Evolutionary conservation across 1,140 invertebrate genomes (phyloP), one percentile per base, ranked within the genome.

Genomic region (Coenobita brevimanus): DNA sequence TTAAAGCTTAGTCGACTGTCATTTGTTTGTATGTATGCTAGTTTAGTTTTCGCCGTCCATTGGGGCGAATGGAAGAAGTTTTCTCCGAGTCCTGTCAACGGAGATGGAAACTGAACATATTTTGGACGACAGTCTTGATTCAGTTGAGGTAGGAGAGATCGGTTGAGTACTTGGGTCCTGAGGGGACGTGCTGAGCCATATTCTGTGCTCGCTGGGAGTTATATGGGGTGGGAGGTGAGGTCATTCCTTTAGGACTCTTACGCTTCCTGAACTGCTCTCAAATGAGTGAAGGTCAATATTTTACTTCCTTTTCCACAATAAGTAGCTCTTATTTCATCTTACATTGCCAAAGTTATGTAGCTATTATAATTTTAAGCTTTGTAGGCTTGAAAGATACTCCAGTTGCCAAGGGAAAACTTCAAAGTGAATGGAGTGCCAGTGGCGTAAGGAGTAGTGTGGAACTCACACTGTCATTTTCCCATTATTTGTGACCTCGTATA

Each of bases 121-220:
- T 87, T 87, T 87, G 78, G 85, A 87, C 78, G 85, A 87, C 69
- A 87, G 85, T 71, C 85, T 87, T 69, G 85, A 87, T 87, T 87
- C 85, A 73, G 85, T 87, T 57, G 85, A 87, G 85, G 85, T 87
- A 81, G 2, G 78, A 46, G 36, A 27, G 10, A 50, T 36, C 6
- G 67, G 43, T 30, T 38, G 54, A 62, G 41, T 33, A n/a, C 27
- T n/a, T 81, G 33, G 21, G 79, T 81, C 24, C 38, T 17, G 27
- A 27, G 41, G 33, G n/a, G 41, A 43, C 8, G 41, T 38, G 36
- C 15, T 3, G 21, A 27, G 38, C 2, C 13, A 43, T 46, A 67
- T 8, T 41, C 2, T 21, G 8, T 36, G 21, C 15, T 24, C 2
- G 36, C n/a, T 43, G 46, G 73, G 1, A 24, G 38, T 50, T 3